Evolutionary conservation across 2,797 vertebrate genomes (phyloP).

Genomic region (Pelodytes ibericus): DNA sequence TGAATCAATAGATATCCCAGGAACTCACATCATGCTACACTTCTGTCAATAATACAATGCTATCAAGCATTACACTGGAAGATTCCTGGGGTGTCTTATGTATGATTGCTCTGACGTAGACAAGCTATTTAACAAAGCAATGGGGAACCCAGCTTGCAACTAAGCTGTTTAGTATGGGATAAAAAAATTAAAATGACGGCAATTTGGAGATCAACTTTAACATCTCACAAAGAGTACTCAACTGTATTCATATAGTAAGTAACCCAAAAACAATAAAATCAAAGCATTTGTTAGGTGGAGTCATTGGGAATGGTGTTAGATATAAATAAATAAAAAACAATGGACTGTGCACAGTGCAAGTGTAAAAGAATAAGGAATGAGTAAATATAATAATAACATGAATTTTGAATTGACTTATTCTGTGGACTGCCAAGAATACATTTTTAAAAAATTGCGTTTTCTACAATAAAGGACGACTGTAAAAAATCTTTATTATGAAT

Average conservation of each 20-base stretch:
- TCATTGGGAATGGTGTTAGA: too few species aligned
- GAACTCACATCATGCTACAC: not conserved
- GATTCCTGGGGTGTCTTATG: not conserved
- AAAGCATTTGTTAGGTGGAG: too few species aligned
- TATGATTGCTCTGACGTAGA: slow-evolving; percentile 3
- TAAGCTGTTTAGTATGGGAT: not conserved
- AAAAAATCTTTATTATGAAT: too few species aligned
- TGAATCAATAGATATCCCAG: not conserved
- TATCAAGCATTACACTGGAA: not conserved
- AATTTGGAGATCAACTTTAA: slow-evolving; percentile 1
- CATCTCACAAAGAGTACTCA: not conserved
- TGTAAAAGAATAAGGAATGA: too few species aligned
- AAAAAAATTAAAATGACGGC: not conserved
- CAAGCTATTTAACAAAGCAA: slow-evolving; percentile 14
- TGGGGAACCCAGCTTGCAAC: not conserved
- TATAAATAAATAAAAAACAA: too few species aligned
- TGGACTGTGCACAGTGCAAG: too few species aligned
- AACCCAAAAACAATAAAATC: too few species aligned
- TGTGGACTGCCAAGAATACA: too few species aligned
- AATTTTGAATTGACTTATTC: too few species aligned
- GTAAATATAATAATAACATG: too few species aligned
- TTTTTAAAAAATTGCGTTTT: too few species aligned
- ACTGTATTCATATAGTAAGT: not conserved
- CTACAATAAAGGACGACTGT: too few species aligned
- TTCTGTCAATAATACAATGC: not conserved